These are phyloP conservation scores for Chaetoderma sp. DNA, from an alignment of 2,888 invertebrate genomes.

Conservation along the genomic window DNA sequence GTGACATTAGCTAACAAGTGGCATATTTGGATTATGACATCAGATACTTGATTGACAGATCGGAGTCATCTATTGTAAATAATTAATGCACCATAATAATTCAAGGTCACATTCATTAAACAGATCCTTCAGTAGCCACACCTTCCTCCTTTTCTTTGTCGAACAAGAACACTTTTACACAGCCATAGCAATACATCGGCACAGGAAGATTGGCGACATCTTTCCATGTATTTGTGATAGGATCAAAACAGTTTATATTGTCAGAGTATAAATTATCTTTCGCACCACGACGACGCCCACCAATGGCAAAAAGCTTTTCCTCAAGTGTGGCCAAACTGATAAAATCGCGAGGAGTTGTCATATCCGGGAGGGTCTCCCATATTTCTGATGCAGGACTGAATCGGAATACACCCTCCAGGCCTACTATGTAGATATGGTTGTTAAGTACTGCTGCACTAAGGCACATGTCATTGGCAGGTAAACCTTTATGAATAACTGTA, in stretches of 20 bases:
- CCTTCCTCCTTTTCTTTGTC: conserved; percentile 24
- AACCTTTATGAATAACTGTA: conserved; percentile 44
- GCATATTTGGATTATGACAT: too few relatives aligned
- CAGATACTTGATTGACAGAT: too few relatives aligned
- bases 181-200: conserved; percentile 62
- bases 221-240: conserved; percentile 47
- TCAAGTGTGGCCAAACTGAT: conserved; percentile 59
- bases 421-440: conserved; percentile 55
- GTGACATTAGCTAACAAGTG: too few relatives aligned
- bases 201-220: conserved; percentile 50
- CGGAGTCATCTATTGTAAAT: too few relatives aligned
- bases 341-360: conserved; percentile 58
- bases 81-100: too few relatives aligned
- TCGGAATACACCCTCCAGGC: conserved; percentile 58
- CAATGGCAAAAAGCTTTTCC: conserved; percentile 57
- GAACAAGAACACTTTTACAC: conserved; percentile 53
- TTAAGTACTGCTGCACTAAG: conserved; percentile 56
- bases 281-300: conserved; percentile 56
- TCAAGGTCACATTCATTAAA: too few relatives aligned
- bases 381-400: conserved; percentile 47
- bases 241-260: conserved; percentile 56
- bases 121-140: too few relatives aligned
- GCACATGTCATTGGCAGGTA: conserved; percentile 62
- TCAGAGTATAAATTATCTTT: conserved; percentile 60
- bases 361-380: conserved; percentile 57